A percentile compares a stretch with the other conserved stretches of the same genome.
Evolutionary conservation across 2,113 vertebrate genomes (phyloP).

Genomic region (Meles meles): DNA sequence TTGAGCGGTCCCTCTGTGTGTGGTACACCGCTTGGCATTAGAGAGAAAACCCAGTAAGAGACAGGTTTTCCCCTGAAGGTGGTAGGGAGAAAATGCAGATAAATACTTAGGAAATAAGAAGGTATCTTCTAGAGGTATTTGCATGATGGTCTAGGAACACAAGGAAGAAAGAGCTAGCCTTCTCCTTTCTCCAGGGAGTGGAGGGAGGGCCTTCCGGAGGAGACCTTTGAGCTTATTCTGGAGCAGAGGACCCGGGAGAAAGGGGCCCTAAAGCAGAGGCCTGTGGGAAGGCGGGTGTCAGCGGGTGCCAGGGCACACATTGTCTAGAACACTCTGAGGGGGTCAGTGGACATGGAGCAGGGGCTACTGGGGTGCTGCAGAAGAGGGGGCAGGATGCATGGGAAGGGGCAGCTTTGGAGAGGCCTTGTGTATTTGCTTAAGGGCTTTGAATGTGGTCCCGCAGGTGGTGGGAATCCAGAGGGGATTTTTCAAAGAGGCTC

Average conservation of each 20-base stretch:
- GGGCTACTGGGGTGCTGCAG: background rate
- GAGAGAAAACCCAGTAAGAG: background rate
- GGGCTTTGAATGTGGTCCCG: background rate
- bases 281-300: background rate
- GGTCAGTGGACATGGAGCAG: background rate
- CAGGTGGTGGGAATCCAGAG: background rate
- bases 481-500: background rate
- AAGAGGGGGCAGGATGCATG: background rate
- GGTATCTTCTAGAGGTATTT: background rate
- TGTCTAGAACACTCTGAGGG: background rate
- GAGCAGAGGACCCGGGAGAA: background rate
- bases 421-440: background rate
- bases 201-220: background rate
- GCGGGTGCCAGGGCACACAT: background rate
- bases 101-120: background rate
- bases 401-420: background rate
- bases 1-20: background rate
- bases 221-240: background rate
- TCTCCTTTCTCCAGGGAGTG: background rate
- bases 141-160: background rate
- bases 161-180: background rate
- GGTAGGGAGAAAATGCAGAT: background rate
- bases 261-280: background rate
- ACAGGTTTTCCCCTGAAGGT: background rate
- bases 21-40: background rate